Evolutionary conservation across 2,113 vertebrate species (phyloP).

Genomic region (Physeter macrocephalus): DNA sequence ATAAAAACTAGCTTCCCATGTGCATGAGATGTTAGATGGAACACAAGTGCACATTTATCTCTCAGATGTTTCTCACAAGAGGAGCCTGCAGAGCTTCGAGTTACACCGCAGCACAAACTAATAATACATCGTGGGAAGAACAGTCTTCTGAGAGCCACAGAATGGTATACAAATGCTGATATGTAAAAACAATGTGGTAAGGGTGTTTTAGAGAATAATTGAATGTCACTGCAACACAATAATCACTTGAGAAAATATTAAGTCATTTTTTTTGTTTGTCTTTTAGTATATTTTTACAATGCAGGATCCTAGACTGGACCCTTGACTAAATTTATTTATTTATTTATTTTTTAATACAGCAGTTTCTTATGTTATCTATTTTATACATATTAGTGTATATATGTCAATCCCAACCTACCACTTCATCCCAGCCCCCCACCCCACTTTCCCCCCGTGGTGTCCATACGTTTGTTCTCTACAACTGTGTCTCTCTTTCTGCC

Average conservation of each 20-base stretch:
- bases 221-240: background rate
- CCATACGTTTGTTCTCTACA: too few relatives aligned
- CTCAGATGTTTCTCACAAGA: background rate
- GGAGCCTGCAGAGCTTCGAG: background rate
- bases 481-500: too few relatives aligned
- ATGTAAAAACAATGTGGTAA: background rate
- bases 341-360: too few relatives aligned
- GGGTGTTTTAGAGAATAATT: background rate
- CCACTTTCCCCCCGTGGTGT: too few relatives aligned
- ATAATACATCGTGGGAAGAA: background rate
- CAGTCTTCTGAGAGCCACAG: background rate
- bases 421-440: too few relatives aligned
- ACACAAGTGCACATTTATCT: background rate
- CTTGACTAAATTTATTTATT: too few relatives aligned
- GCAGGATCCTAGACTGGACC: too few relatives aligned
- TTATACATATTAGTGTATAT: too few relatives aligned
- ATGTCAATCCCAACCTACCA: too few relatives aligned
- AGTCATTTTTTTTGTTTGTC: background rate
- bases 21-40: background rate
- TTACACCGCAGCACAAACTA: background rate
- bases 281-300: too few relatives aligned
- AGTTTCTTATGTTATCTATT: too few relatives aligned
- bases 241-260: background rate
- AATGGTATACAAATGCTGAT: background rate
- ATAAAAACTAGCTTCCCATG: background rate